Conservation (phyloP, 2,797 vertebrate genomes). For the Megaceryle alcyon region DNA sequence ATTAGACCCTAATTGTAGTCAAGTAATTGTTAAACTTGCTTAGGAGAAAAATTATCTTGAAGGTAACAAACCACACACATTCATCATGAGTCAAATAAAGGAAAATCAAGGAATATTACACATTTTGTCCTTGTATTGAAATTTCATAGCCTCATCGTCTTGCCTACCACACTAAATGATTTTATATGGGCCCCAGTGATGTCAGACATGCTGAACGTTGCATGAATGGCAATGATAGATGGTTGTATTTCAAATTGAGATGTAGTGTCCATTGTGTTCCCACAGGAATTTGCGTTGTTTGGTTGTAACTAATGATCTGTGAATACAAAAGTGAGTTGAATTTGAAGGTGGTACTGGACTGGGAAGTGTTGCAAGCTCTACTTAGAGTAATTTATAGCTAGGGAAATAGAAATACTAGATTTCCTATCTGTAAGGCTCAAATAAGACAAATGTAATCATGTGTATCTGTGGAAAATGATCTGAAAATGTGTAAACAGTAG, state of each 20-base stretch:
- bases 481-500: background rate
- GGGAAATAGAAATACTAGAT: background rate
- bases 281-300: background rate
- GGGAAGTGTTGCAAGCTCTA: background rate
- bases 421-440: background rate
- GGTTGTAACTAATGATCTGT: background rate
- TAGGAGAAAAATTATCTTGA: background rate
- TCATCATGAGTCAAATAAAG: background rate
- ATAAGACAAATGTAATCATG: background rate
- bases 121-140: background rate
- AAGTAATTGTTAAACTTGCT: background rate
- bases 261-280: background rate
- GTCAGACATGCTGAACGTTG: background rate
- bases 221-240: background rate
- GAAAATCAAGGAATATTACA: background rate
- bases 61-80: background rate
- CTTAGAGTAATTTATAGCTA: background rate
- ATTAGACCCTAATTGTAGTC: background rate
- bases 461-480: background rate
- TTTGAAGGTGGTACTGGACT: background rate
- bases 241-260: background rate
- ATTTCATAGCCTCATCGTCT: background rate
- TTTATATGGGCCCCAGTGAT: background rate
- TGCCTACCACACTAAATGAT: background rate
- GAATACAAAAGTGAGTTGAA: background rate